phyloP scores from a whole-genome alignment of 2,888 invertebrate genomes.

The Tipula confusa region DNA sequence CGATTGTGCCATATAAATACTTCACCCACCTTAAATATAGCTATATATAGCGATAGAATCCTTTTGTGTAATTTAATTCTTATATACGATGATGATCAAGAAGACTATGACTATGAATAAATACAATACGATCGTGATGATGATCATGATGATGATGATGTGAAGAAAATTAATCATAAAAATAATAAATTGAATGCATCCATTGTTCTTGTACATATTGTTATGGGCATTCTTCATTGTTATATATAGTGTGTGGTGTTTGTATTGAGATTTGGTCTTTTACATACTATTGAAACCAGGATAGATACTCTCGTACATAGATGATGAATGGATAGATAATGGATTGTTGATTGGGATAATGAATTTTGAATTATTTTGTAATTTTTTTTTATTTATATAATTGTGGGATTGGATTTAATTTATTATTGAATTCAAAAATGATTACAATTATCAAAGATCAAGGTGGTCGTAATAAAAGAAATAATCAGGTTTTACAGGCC shows the following conservation, averaged over 20 bases:
- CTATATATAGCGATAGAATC: background rate
- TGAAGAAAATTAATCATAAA: constrained; percentile 25
- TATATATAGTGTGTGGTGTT: constrained; percentile 14
- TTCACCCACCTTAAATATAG: background rate
- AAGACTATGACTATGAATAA: background rate
- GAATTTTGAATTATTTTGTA: background rate
- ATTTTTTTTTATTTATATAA: background rate
- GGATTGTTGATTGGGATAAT: constrained; percentile 20
- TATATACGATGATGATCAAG: background rate
- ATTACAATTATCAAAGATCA: background rate
- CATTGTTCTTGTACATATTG: background rate
- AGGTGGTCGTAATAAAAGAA: too few relatives aligned
- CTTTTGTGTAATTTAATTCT: background rate
- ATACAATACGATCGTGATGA: constrained; percentile 9
- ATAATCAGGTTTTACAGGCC: too few relatives aligned
- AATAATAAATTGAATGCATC: constrained; percentile 12
- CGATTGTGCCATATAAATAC: background rate
- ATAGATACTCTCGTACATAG: too few relatives aligned
- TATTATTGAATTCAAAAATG: background rate
- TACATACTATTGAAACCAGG: background rate
- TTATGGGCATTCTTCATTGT: constrained; percentile 12
- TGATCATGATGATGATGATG: too few relatives aligned
- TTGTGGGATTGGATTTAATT: constrained; percentile 3
- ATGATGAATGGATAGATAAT: constrained; percentile 20
- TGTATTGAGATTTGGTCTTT: background rate